These are phyloP conservation scores for Neolamprologus fasciatus DNA, from an alignment of 2,113 vertebrate species.

Conservation along the genomic window DNA sequence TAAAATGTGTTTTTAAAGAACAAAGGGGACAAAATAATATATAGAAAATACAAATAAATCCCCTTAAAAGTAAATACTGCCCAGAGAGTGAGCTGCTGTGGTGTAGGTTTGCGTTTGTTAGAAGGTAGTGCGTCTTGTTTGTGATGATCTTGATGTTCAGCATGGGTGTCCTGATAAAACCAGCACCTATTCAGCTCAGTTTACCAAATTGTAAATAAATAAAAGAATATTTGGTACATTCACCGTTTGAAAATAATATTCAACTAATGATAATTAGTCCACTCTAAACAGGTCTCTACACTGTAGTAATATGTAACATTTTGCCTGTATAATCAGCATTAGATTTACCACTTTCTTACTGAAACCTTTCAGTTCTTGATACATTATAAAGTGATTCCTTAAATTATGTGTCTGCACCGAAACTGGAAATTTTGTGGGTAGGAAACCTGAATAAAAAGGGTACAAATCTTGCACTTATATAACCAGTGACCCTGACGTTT, in stretches of 20 bases:
- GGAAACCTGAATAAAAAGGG: background rate
- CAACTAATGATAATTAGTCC: background rate
- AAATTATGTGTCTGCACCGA: background rate
- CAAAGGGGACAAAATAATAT: background rate
- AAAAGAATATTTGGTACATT: background rate
- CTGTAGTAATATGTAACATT: background rate
- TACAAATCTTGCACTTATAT: background rate
- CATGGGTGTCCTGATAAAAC: background rate
- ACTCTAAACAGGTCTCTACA: background rate
- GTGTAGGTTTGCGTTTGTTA: background rate
- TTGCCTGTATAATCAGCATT: background rate
- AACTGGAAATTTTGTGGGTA: background rate
- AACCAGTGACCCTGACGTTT: background rate
- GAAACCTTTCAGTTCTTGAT: background rate
- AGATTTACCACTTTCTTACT: background rate
- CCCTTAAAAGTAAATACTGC: background rate
- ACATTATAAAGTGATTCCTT: background rate
- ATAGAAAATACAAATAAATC: background rate
- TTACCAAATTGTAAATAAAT: background rate
- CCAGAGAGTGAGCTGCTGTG: background rate
- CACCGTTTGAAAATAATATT: background rate
- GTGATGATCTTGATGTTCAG: background rate
- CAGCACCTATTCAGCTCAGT: background rate
- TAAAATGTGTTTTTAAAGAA: background rate
- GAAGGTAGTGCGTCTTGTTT: background rate